A percentile compares a stretch with the other conserved stretches of the same genome.
phyloP scores from a whole-genome alignment of 2,888 invertebrate genomes.

The Eilema sororculum region DNA sequence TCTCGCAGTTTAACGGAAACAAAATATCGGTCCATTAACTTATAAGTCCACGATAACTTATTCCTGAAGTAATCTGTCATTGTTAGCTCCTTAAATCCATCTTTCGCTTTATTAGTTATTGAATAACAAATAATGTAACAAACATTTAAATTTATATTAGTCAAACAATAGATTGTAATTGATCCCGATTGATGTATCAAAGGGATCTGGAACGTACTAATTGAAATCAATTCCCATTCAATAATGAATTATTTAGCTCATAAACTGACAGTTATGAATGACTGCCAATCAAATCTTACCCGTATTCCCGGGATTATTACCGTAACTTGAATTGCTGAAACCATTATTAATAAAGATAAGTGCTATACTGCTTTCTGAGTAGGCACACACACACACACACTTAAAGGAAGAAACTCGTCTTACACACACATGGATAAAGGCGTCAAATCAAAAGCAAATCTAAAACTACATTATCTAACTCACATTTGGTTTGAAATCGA shows the following conservation, averaged over 20 bases:
- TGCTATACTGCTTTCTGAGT: slow-evolving; percentile 13
- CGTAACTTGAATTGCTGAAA: background rate
- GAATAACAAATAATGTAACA: background rate
- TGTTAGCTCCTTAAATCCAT: background rate
- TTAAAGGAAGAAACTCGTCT: background rate
- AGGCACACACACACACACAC: background rate
- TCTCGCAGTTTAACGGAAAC: background rate
- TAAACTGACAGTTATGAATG: slow-evolving; percentile 1
- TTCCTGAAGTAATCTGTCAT: background rate
- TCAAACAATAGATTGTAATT: background rate
- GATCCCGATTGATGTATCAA: background rate
- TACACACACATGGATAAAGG: slow-evolving; percentile 8
- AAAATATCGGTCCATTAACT: background rate
- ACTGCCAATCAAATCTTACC: slow-evolving; percentile 4
- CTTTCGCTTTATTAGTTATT: background rate
- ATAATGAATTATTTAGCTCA: background rate
- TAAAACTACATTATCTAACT: slow-evolving; percentile 40
- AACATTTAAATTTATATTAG: background rate
- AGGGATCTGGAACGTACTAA: background rate
- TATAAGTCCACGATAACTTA: background rate
- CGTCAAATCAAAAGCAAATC: slow-evolving; percentile 43
- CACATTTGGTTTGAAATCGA: slow-evolving; percentile 32
- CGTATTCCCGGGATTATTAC: background rate
- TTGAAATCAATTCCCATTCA: background rate
- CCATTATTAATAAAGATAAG: slow-evolving; percentile 41